Percentiles rank a stretch among this genome's conserved stretches.
phyloP scores from a whole-genome alignment of 2,888 invertebrate genomes.

The Leptura quadrifasciata region DNA sequence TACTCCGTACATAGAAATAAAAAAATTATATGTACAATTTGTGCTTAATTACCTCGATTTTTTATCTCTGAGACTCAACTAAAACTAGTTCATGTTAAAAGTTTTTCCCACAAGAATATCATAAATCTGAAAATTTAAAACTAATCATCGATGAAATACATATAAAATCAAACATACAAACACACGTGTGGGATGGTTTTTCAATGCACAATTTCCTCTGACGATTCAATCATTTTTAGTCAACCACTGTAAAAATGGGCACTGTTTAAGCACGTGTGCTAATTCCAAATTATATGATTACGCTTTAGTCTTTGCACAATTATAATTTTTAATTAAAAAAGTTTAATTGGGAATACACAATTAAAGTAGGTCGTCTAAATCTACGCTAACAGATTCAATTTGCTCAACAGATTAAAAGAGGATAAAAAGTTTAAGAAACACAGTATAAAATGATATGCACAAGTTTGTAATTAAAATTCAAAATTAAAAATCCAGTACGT shows the following conservation, averaged over 20 bases:
- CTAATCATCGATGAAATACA: too few relatives aligned
- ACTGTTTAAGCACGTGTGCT: constrained; percentile 3
- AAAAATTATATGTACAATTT: too few relatives aligned
- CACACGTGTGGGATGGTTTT: too few relatives aligned
- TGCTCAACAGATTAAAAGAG: constrained; percentile 20
- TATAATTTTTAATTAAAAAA: constrained; percentile 33
- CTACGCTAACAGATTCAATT: constrained; percentile 21
- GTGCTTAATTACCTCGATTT: too few relatives aligned
- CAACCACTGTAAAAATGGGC: not conserved
- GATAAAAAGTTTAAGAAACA: constrained; percentile 11
- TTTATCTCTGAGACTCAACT: too few relatives aligned
- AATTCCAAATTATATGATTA: constrained; percentile 11
- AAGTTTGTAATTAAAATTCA: not conserved
- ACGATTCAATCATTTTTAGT: not conserved
- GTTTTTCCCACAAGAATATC: too few relatives aligned
- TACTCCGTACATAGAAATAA: too few relatives aligned
- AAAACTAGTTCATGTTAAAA: too few relatives aligned
- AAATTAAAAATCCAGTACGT: not conserved
- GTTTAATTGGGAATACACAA: constrained; percentile 18
- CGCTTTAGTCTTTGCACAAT: constrained; percentile 13
- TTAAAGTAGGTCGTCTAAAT: constrained; percentile 21
- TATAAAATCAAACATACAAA: too few relatives aligned
- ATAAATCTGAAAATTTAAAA: too few relatives aligned
- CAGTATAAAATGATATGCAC: constrained; percentile 4
- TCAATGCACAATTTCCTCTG: not conserved